These are phyloP conservation scores for Circaetus cinerascens DNA, from an alignment of 2,113 vertebrate species.

Conservation along the genomic window DNA sequence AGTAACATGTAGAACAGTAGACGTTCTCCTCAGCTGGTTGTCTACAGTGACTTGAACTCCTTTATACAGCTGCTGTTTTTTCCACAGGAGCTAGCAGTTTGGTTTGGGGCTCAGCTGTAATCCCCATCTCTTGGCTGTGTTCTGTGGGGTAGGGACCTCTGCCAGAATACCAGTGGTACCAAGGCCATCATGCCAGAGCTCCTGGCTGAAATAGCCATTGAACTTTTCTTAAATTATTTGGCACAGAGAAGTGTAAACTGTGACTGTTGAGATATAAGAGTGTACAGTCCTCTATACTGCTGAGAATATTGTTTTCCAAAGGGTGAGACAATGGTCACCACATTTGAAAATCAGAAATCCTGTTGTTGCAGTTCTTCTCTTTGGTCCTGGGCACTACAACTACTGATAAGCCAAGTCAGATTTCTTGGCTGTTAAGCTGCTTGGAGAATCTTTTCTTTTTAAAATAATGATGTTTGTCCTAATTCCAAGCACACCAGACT, in stretches of 20 bases:
- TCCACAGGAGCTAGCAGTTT: neutral
- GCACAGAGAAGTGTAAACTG: neutral
- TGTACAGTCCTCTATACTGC: neutral
- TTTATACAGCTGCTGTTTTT: neutral
- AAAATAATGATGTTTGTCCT: neutral
- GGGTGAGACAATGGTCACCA: neutral
- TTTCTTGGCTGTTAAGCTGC: neutral
- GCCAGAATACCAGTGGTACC: neutral
- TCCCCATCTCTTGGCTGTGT: accelerated
- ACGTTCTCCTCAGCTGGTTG: neutral
- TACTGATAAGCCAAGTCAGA: neutral
- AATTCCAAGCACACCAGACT: neutral
- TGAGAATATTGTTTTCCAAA: neutral
- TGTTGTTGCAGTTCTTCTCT: neutral
- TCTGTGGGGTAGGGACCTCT: accelerated
- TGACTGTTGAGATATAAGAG: neutral
- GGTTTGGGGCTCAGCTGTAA: neutral
- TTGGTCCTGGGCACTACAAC: neutral
- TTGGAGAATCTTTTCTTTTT: neutral
- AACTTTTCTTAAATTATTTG: neutral
- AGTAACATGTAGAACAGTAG: neutral
- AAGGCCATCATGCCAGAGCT: accelerated
- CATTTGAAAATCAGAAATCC: neutral
- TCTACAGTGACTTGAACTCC: neutral
- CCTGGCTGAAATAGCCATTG: accelerated